Percentiles rank a stretch among this genome's conserved stretches.
Evolutionary conservation across 1,140 invertebrate genomes (phyloP).

Genomic region (Drosophila melanogaster): Release_6_plus_ISO1_MT NT_033777.3:29561001-29561500

Average conservation of each 20-base stretch:
- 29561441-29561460: conserved; percentile 49
- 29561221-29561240: conserved; percentile 70
- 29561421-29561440: conserved; percentile 81
- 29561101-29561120: conserved; percentile 20
- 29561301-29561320: conserved; percentile 15
- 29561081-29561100: conserved; percentile 81
- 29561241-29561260: conserved; percentile 74
- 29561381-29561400: conserved; percentile 57
- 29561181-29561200: no score
- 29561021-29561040: conserved; percentile 33
- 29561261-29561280: conserved; percentile 48
- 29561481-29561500: not conserved
- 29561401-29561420: conserved; percentile 72
- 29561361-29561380: conserved; percentile 82
- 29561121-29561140: conserved; percentile 74
- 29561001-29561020: conserved; percentile 58
- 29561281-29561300: conserved; percentile 11
- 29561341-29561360: conserved; percentile 74
- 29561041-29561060: conserved; percentile 51
- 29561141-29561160: conserved; percentile 42
- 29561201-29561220: conserved; percentile 28
- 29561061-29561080: conserved; percentile 81
- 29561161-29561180: conserved; percentile 12
- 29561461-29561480: not conserved
- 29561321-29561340: conserved; percentile 41